phyloP scores from a whole-genome alignment of 2,113 vertebrate genomes.

The Pedetes capensis region DNA sequence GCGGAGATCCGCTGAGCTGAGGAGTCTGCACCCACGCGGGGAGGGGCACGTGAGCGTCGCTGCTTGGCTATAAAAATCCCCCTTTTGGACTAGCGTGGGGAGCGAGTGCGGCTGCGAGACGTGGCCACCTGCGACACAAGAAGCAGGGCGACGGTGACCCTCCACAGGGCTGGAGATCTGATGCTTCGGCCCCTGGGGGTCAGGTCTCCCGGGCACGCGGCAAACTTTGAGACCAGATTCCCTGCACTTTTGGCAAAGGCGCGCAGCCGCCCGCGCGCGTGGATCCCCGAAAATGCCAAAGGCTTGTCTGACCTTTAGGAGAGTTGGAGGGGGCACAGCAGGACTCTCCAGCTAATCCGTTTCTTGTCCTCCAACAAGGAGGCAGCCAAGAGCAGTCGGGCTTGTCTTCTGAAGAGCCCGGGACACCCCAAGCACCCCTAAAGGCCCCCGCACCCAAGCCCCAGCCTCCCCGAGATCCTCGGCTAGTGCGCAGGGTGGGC shows the following conservation, averaged over 20 bases:
- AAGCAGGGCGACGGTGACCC: not conserved
- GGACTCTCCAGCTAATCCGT: not conserved
- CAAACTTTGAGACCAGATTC: constrained; percentile 45
- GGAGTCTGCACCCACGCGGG: constrained; percentile 1
- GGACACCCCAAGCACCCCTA: not conserved
- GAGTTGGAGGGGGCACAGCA: not conserved
- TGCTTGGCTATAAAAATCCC: constrained; percentile 45
- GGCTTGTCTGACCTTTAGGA: constrained; percentile 43
- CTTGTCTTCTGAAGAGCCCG: not conserved
- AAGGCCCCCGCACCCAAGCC: not conserved
- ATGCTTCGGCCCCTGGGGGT: not conserved
- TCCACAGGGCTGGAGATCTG: not conserved
- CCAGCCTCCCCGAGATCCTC: not conserved
- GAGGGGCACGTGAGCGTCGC: constrained; percentile 52
- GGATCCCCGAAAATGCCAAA: not conserved
- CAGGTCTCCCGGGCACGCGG: not conserved
- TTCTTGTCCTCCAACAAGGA: not conserved
- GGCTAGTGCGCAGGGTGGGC: not conserved
- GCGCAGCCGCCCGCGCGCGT: not conserved
- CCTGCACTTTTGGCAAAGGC: not conserved
- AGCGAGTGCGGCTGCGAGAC: not conserved
- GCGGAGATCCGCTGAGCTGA: not conserved
- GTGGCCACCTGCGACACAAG: not conserved
- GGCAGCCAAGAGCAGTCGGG: not conserved
- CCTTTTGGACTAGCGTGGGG: not conserved